Evolutionary conservation across 2,113 vertebrate genomes (phyloP), one percentile per base, ranked within the genome.

Genomic region (Upupa epops): DNA sequence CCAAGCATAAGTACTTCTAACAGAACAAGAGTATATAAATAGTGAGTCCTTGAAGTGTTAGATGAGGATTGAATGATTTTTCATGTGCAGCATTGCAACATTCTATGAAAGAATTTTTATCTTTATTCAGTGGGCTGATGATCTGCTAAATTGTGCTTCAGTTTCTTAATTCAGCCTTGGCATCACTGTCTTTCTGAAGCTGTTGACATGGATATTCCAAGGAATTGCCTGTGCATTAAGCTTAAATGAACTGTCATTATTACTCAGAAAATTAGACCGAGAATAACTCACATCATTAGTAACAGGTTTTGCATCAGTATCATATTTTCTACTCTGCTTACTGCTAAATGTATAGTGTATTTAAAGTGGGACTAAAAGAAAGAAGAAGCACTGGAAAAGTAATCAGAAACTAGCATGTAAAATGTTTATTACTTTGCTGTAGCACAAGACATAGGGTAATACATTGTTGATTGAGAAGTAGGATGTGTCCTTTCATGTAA

Each of bases 301-400:
- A 96, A 94, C 8, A 89, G 52, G 58, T 95, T 95, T 94, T 83
- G 56, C 83, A 94, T 90, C 56, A 78, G 59, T 68, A 94, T 95
- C 66, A 75, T 95, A 94, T 97, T 97, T 98, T 98, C 91, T 96
- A 89, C 79, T 89, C 92, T 96, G 75, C 95, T 97, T 97, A 94
- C 86, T 97, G 70, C 82, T 97, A 95, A 97, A 96, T 96, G 89
- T 96, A 80, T n/a, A 95, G 37, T 96, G 96, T 93, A 96, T 58
- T 75, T 95, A 95, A 94, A 94, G 61, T 87, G 5, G 28, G 6
- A 85, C 8, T 74, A 40, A 80, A 66, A 89, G 49, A n/a, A 28
- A n/a, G n/a, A n/a, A n/a, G 7, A 75, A 90, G 81, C 65, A 91
- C 21, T 36, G 55, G 83, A 58, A 92, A 64, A 90, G 48, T 40